phyloP scores from a whole-genome alignment of 2,888 invertebrate genomes.

The Crioceris asparagi region DNA sequence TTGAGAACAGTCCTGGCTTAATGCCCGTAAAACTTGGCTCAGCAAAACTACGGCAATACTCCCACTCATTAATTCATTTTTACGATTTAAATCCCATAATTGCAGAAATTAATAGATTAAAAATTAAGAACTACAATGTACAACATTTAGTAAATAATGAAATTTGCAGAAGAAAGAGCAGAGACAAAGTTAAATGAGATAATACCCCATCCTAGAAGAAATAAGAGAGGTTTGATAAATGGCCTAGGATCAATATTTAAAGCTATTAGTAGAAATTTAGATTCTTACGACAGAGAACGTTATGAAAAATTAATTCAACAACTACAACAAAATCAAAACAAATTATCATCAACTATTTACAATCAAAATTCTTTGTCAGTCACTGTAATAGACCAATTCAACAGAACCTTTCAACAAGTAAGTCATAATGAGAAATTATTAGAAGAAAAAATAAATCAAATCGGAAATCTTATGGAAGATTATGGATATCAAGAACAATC shows the following conservation, averaged over 20 bases:
- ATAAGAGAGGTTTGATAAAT: not conserved
- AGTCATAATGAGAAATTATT: constrained; percentile 1
- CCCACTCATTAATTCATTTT: too few species aligned
- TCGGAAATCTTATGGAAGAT: not conserved
- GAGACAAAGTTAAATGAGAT: not conserved
- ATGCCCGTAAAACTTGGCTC: not conserved
- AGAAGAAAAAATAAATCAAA: not conserved
- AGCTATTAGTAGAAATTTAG: not conserved
- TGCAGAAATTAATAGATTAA: too few species aligned
- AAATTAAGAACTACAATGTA: too few species aligned
- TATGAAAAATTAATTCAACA: not conserved
- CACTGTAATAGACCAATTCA: not conserved
- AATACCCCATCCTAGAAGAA: not conserved
- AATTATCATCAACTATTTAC: not conserved
- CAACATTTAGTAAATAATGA: not conserved
- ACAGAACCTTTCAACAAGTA: not conserved
- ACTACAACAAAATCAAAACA: not conserved
- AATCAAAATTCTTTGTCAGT: not conserved
- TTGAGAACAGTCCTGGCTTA: too few species aligned
- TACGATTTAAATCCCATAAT: too few species aligned
- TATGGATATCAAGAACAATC: not conserved
- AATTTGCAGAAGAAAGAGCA: not conserved
- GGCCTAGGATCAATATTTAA: too few species aligned
- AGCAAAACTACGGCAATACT: too few species aligned
- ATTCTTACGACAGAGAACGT: not conserved